Conservation (phyloP, 1,140 invertebrate species). For the Drosophila chauvacae region DNA sequence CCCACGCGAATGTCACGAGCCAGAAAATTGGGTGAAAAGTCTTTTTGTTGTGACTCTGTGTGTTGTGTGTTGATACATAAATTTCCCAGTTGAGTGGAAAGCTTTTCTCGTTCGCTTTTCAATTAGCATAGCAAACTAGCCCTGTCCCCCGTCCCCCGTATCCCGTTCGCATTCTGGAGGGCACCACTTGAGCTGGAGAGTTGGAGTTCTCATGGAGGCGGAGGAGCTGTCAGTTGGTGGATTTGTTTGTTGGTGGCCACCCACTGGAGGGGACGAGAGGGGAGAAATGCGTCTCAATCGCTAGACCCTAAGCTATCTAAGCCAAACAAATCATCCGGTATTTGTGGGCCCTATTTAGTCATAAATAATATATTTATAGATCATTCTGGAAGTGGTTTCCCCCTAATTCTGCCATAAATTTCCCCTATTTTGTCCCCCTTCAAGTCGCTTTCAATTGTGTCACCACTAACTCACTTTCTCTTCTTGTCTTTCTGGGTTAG, state of each 20-base stretch:
- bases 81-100: conserved; percentile 60
- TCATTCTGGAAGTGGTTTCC: conserved; percentile 39
- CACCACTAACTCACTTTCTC: conserved; percentile 48
- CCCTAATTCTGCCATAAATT: conserved; percentile 47
- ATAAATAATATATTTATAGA: conserved; percentile 75
- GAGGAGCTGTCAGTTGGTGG: conserved; percentile 36
- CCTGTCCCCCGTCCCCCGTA: conserved; percentile 17
- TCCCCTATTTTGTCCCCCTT: conserved; percentile 5
- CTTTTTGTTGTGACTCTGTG: conserved; percentile 27
- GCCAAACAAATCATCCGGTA: conserved; percentile 63
- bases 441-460: conserved; percentile 16
- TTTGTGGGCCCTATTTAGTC: conserved; percentile 56
- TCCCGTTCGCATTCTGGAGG: neutral
- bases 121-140: conserved; percentile 78
- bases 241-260: conserved; percentile 35
- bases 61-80: conserved; percentile 52
- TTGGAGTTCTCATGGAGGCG: conserved; percentile 9
- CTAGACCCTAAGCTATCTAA: conserved; percentile 28
- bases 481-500: conserved; percentile 67
- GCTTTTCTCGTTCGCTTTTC: conserved; percentile 63
- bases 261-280: conserved; percentile 18
- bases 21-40: conserved; percentile 80
- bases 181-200: conserved; percentile 26
- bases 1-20: conserved; percentile 64
- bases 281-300: conserved; percentile 42